Evolutionary conservation across 2,888 invertebrate genomes (phyloP).

Genomic region (Candidula unifasciata): DNA sequence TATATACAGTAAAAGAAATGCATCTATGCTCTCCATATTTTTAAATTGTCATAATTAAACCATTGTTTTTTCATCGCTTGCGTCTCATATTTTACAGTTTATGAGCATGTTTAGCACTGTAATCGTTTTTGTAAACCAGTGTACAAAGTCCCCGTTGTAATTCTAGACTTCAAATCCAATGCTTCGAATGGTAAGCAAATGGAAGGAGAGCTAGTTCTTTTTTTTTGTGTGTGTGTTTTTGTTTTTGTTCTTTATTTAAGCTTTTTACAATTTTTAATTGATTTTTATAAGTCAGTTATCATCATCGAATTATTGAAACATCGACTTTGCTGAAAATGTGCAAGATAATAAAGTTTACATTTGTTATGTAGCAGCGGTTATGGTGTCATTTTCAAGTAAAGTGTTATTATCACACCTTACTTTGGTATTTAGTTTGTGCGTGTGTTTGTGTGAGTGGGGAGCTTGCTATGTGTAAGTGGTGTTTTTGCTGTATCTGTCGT

Average conservation of each 20-base stretch:
- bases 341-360: slow-evolving; percentile 11
- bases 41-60: too few species aligned
- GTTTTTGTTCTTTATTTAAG: background rate
- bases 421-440: background rate
- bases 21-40: too few species aligned
- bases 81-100: too few species aligned
- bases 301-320: background rate
- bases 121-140: too few species aligned
- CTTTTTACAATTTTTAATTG: background rate
- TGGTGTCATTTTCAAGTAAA: background rate
- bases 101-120: too few species aligned
- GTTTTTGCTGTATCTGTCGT: background rate
- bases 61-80: too few species aligned
- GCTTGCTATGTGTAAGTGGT: background rate
- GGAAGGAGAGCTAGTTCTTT: too few species aligned
- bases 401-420: background rate
- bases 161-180: too few species aligned
- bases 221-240: too few species aligned
- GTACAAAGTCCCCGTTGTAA: too few species aligned
- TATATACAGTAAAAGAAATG: too few species aligned
- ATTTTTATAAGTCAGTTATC: background rate
- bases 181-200: too few species aligned
- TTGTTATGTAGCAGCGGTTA: background rate
- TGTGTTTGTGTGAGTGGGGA: background rate
- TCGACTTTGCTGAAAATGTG: slow-evolving; percentile 18